phyloP scores from a whole-genome alignment of 2,888 invertebrate species.

The Trichogramma dendrolimi region DNA sequence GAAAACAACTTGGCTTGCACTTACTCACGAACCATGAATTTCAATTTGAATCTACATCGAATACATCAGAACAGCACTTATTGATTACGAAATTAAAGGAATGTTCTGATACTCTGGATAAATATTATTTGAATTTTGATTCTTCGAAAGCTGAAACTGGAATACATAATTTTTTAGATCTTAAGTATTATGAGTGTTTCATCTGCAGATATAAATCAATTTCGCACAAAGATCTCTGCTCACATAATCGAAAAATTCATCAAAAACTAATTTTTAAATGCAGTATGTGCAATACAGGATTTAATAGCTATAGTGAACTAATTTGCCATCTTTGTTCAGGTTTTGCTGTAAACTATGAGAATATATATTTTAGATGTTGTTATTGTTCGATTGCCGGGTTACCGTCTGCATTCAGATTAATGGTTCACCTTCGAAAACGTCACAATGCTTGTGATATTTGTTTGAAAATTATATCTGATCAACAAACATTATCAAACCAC shows the following conservation, averaged over 20 bases:
- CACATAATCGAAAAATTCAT: slow-evolving; percentile 83
- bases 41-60: slow-evolving; percentile 52
- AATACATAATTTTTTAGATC: slow-evolving; percentile 53
- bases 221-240: slow-evolving; percentile 78
- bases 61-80: slow-evolving; percentile 46
- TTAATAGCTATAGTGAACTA: slow-evolving; percentile 82
- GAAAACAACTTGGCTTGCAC: slow-evolving; percentile 74
- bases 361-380: slow-evolving; percentile 75
- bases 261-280: slow-evolving; percentile 77
- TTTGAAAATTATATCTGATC: slow-evolving; percentile 74
- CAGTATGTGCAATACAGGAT: slow-evolving; percentile 81
- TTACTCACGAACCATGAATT: slow-evolving; percentile 77
- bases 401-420: slow-evolving; percentile 81
- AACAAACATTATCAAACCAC: slow-evolving; percentile 76
- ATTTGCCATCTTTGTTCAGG: slow-evolving; percentile 85
- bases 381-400: slow-evolving; percentile 72
- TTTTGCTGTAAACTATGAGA: slow-evolving; percentile 59
- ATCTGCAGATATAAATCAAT: slow-evolving; percentile 75
- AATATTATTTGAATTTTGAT: slow-evolving; percentile 68
- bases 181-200: slow-evolving; percentile 78
- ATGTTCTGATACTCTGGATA: slow-evolving; percentile 61
- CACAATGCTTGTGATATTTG: slow-evolving; percentile 87
- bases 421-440: slow-evolving; percentile 81
- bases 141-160: slow-evolving; percentile 64
- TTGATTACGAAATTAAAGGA: slow-evolving; percentile 66